Base-by-base conservation (phyloP, 2,888 invertebrate genomes). In the Drosophila anomalata region DNA sequence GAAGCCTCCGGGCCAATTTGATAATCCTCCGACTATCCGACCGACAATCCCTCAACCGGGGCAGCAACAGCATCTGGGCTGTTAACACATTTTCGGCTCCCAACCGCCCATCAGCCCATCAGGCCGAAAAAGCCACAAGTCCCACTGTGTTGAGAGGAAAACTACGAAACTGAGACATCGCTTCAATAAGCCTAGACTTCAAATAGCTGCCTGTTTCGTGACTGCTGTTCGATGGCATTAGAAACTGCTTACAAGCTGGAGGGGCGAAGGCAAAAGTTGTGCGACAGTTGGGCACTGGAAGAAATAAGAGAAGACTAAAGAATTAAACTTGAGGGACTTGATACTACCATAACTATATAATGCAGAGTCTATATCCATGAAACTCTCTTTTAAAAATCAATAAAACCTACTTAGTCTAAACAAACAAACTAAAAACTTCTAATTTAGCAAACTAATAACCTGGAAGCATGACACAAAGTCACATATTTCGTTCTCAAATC, bases 181-280 rank as follows among this genome's bases (percentile, higher is more conserved):
- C 63, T 47, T 58, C 78, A 78, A 68, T 78, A 84, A 84, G 78
- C 72, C 56, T 46, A 63, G 57, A 71, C 53, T 67, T 61, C 60
- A 62, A 67, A 67, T 46, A 46, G 46, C 68, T 46, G 55, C 56
- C 17, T 65, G 68, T 55, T 54, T 67, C 63, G 63, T 65, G 63
- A 65, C 63, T 67, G 61, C 63, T 62, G 61, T 14, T 46, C 36
- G 11, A 39, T 66, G 63, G 67, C 61, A 62, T 48, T 62, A 29
- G 47, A 62, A 62, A 62, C 36, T 65, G 42, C 36, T 59, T 44
- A 41, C n/a, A 55, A 42, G 42, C n/a, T 11, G 17, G 12, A 42
- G 20, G 36, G 56, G 14, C 20, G 46, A 2, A n/a, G 41, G 41
- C 9, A 3, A 41, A 41, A 7, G 12, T 24, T 52, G 53, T 14